phyloP scores from a whole-genome alignment of 2,797 vertebrate genomes.

The Antrozous pallidus region DNA sequence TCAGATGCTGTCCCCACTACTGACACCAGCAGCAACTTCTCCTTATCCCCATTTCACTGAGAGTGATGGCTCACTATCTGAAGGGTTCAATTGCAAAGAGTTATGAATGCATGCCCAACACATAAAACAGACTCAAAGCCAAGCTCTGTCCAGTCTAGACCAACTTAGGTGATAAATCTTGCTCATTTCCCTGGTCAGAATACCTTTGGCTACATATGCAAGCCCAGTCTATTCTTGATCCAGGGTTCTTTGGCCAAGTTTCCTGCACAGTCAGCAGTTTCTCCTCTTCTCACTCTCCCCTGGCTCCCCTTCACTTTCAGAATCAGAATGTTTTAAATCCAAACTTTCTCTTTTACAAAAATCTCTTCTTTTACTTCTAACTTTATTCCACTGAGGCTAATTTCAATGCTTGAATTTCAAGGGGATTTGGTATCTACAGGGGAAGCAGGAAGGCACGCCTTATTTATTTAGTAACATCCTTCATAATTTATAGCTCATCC shows the following conservation, averaged over 20 bases:
- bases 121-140: conserved; percentile 62
- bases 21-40: not conserved
- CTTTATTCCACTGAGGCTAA: not conserved
- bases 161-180: conserved; percentile 75
- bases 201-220: conserved; percentile 71
- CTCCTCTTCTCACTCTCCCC: conserved; percentile 68
- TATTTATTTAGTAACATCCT: conserved; percentile 13
- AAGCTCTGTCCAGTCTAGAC: conserved; percentile 59
- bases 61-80: conserved; percentile 29
- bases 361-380: conserved; percentile 40
- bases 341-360: conserved; percentile 47
- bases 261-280: conserved; percentile 56
- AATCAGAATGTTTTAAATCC: conserved; percentile 53
- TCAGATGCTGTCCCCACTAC: conserved; percentile 1
- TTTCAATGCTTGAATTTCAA: conserved; percentile 18
- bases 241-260: conserved; percentile 62
- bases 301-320: conserved; percentile 56
- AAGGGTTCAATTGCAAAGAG: conserved; percentile 42
- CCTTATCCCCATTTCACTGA: conserved; percentile 37
- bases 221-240: conserved; percentile 62
- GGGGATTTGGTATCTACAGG: not conserved
- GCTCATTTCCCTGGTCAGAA: conserved; percentile 64
- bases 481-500: not conserved
- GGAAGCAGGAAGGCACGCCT: not conserved
- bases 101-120: conserved; percentile 47